A percentile compares a stretch with the other conserved stretches of the same genome.
These are phyloP conservation scores for Heliornis fulica DNA, from an alignment of 2,113 vertebrate genomes.

Conservation along the genomic window DNA sequence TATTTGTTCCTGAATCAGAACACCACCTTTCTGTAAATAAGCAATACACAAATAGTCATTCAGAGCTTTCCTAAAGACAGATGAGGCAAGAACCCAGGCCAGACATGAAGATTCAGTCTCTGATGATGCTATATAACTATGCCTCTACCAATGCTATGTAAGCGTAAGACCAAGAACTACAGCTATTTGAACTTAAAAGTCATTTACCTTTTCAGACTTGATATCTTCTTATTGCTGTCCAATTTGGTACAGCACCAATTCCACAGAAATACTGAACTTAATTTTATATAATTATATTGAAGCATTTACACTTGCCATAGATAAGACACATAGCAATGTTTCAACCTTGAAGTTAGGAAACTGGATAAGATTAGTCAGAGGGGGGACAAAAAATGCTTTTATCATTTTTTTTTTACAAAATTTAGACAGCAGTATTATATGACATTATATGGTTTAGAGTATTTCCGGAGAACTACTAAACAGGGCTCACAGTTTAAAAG, in stretches of 20 bases:
- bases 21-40: background rate
- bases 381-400: background rate
- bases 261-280: background rate
- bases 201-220: background rate
- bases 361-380: background rate
- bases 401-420: background rate
- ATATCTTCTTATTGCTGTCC: background rate
- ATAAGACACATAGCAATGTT: background rate
- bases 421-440: background rate
- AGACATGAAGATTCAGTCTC: background rate
- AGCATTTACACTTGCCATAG: background rate
- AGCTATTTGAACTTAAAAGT: background rate
- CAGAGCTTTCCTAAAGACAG: background rate
- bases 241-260: background rate
- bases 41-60: background rate
- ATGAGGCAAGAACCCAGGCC: background rate
- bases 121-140: background rate
- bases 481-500: background rate
- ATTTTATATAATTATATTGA: background rate
- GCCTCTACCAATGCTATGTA: background rate
- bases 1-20: background rate
- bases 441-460: background rate
- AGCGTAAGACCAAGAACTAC: background rate
- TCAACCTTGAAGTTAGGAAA: background rate
- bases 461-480: background rate